A percentile compares a stretch with the other conserved stretches of the same genome.
Evolutionary conservation across 2,888 invertebrate species (phyloP).

Genomic region (Drosophila austrosaltans): DNA sequence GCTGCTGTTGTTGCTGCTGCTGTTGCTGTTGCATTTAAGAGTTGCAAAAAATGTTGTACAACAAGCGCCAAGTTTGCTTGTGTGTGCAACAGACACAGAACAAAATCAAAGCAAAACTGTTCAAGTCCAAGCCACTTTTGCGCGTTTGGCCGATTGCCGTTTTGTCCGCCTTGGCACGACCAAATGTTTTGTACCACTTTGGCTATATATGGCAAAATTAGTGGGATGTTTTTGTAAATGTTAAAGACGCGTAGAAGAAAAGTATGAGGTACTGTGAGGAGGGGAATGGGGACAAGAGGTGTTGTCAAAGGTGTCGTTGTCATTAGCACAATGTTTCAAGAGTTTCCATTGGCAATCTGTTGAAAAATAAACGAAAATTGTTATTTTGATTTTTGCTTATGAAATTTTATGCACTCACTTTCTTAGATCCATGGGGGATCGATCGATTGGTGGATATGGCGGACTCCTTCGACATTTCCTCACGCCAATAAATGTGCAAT

Average conservation of each 20-base stretch:
- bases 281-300: constrained; percentile 19
- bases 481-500: constrained; percentile 81
- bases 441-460: constrained; percentile 24
- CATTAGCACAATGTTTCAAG: constrained; percentile 58
- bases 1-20: background rate
- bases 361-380: constrained; percentile 28
- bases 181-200: constrained; percentile 59
- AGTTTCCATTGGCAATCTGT: background rate
- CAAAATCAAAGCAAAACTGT: constrained; percentile 14
- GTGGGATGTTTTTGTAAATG: constrained; percentile 66
- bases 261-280: too few relatives aligned
- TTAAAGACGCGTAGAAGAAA: constrained; percentile 22
- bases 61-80: constrained; percentile 75
- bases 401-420: constrained; percentile 60
- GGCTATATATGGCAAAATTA: constrained; percentile 74
- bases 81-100: constrained; percentile 41
- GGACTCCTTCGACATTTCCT: constrained; percentile 58
- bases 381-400: constrained; percentile 48
- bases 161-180: constrained; percentile 27
- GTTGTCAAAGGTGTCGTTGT: constrained; percentile 64
- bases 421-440: constrained; percentile 7
- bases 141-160: constrained; percentile 37
- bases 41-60: constrained; percentile 72
- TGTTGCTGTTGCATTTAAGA: constrained; percentile 31
- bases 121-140: constrained; percentile 39